Evolutionary conservation across 2,888 invertebrate species (phyloP).

Genomic region (Callosobruchus maculatus): DNA sequence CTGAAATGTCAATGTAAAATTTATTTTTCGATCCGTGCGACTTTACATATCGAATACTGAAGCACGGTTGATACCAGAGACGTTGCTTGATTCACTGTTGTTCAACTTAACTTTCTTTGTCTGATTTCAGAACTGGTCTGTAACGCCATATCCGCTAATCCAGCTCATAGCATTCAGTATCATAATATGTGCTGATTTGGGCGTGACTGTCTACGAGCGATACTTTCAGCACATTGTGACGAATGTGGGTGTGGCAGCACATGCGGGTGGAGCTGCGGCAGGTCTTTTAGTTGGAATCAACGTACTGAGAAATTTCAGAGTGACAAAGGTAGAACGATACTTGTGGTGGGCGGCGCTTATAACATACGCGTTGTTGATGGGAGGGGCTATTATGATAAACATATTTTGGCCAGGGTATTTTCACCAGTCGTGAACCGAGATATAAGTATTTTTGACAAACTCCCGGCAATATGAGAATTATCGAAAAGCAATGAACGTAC

Average conservation of each 20-base stretch:
- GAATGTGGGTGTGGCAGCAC: constrained; percentile 86
- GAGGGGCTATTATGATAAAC: constrained; percentile 32
- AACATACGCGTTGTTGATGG: constrained; percentile 67
- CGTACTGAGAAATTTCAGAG: constrained; percentile 59
- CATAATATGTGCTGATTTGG: constrained; percentile 77
- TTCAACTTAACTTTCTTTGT: too few species aligned
- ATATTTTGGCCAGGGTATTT: constrained; percentile 15
- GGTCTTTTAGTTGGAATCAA: constrained; percentile 70
- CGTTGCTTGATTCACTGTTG: too few species aligned
- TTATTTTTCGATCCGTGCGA: too few species aligned
- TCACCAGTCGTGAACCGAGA: not conserved
- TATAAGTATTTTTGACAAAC: too few species aligned
- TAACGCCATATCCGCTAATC: constrained; percentile 89
- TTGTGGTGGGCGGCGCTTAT: constrained; percentile 69
- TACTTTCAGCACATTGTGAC: constrained; percentile 65
- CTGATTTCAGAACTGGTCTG: constrained; percentile 78
- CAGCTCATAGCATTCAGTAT: constrained; percentile 78
- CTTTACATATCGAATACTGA: too few species aligned
- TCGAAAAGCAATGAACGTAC: too few species aligned
- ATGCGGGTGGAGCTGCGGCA: constrained; percentile 82
- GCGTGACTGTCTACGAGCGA: constrained; percentile 85
- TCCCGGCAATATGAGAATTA: too few species aligned
- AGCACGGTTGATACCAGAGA: too few species aligned
- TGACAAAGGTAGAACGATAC: constrained; percentile 58
- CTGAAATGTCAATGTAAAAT: too few species aligned